Conservation (phyloP, 2,113 vertebrate genomes). For the Ammospiza caudacuta region DNA sequence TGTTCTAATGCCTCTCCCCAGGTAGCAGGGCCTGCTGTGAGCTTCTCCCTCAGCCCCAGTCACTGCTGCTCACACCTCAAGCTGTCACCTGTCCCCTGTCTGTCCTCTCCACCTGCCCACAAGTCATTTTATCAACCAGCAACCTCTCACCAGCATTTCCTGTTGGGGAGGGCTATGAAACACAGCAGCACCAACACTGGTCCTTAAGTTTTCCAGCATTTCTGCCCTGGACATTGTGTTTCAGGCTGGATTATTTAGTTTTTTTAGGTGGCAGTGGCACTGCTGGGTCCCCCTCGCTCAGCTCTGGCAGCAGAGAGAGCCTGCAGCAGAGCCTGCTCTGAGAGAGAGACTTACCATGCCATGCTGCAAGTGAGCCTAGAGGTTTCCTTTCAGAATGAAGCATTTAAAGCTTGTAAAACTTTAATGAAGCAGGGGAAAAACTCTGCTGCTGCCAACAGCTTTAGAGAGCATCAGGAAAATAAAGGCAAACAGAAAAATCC, state of each 20-base stretch:
- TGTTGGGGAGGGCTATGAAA: background rate
- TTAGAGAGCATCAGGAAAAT: background rate
- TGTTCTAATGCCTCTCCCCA: background rate
- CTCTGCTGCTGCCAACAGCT: background rate
- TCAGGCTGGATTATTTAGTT: background rate
- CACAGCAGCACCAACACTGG: fast-evolving
- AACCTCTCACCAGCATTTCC: background rate
- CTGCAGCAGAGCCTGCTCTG: background rate
- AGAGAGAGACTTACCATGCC: background rate
- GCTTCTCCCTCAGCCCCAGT: background rate
- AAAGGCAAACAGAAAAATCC: background rate
- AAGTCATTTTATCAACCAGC: background rate
- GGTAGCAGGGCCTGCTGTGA: background rate
- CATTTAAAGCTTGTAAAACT: slow-evolving; percentile 46
- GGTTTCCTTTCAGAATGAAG: slow-evolving; percentile 24
- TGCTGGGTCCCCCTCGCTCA: background rate
- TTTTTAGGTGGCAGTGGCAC: background rate
- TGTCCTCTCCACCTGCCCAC: background rate
- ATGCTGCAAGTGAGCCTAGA: background rate
- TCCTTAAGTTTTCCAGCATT: background rate
- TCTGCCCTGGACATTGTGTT: fast-evolving
- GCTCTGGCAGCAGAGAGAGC: slow-evolving; percentile 47
- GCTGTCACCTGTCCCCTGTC: background rate
- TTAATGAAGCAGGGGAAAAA: slow-evolving; percentile 44
- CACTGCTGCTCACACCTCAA: background rate